These are phyloP conservation scores for Tragulus kanchil DNA, from an alignment of 2,113 vertebrate genomes.

Conservation along the genomic window DNA sequence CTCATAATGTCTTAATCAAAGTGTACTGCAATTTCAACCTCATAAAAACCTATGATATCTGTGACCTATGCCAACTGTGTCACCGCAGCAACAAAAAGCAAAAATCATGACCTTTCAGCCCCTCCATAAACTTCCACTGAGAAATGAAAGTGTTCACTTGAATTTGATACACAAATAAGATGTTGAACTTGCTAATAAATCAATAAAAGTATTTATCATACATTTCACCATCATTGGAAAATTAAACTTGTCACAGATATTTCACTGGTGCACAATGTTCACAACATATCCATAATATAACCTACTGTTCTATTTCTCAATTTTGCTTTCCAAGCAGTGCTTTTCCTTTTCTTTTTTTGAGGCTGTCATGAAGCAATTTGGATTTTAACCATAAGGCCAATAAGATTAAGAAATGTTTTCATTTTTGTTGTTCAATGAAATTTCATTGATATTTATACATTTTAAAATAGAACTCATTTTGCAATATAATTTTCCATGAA, in stretches of 20 bases:
- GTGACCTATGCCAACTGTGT: background rate
- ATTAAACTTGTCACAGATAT: slow-evolving; percentile 23
- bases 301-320: slow-evolving; percentile 28
- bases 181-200: background rate
- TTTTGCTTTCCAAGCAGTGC: background rate
- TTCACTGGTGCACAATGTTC: background rate
- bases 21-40: background rate
- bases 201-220: background rate
- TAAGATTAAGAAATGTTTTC: background rate
- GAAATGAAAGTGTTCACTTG: slow-evolving; percentile 44
- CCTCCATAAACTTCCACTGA: background rate
- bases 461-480: slow-evolving; percentile 24
- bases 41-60: background rate
- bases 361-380: slow-evolving; percentile 34
- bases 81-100: background rate
- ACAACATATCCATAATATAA: background rate
- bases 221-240: background rate
- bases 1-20: background rate
- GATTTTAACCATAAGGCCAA: slow-evolving; percentile 41
- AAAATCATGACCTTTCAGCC: background rate
- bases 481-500: background rate
- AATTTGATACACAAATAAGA: slow-evolving; percentile 7
- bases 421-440: background rate
- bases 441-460: background rate
- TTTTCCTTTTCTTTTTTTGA: background rate